A percentile compares a stretch with the other conserved stretches of the same genome.
Conservation (phyloP, 2,113 vertebrate species). For the Urocynchramus pylzowi region DNA sequence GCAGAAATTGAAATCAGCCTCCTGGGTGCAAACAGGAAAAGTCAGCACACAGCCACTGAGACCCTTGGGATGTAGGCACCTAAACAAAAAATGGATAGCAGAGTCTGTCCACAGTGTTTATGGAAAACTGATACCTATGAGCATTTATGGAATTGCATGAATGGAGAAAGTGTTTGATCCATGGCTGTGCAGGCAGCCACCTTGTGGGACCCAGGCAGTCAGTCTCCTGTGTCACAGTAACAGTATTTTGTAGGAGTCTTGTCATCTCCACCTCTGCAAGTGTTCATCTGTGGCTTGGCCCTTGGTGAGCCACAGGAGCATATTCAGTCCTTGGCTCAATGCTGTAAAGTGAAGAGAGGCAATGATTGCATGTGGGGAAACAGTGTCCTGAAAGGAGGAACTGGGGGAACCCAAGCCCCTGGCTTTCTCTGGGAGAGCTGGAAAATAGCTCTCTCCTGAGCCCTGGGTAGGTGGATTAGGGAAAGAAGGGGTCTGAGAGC, state of each 20-base stretch:
- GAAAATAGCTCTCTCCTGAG: neutral
- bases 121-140: neutral
- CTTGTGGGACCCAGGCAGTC: neutral
- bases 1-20: neutral
- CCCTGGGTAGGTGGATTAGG: neutral
- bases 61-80: neutral
- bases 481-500: neutral
- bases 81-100: neutral
- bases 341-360: neutral
- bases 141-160: neutral
- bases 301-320: neutral
- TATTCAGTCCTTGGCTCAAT: neutral
- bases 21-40: neutral
- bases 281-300: neutral
- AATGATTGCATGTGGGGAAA: neutral
- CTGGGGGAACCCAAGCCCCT: rapidly evolving
- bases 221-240: neutral
- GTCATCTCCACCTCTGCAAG: neutral
- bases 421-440: neutral
- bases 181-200: neutral
- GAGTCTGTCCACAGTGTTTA: neutral
- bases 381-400: neutral
- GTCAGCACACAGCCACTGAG: neutral
- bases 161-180: neutral
- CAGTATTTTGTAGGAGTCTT: neutral